Percentiles rank a stretch among this genome's conserved stretches.
Evolutionary conservation across 2,797 vertebrate species (phyloP).

Genomic region (Poecile montanus): DNA sequence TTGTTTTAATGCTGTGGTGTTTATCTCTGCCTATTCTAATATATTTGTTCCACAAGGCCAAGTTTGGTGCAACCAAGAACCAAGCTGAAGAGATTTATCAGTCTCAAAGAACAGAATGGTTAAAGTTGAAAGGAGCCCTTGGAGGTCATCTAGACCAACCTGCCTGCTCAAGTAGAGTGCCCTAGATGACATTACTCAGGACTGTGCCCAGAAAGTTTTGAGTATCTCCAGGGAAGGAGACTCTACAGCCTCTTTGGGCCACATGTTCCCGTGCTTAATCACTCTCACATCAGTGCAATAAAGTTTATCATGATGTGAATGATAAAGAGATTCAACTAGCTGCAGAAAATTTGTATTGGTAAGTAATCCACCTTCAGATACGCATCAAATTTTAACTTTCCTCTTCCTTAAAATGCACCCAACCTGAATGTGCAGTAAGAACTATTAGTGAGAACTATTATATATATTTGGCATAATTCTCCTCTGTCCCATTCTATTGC

Average conservation of each 20-base stretch:
- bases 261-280: neutral
- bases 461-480: neutral
- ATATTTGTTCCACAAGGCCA: neutral
- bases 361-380: neutral
- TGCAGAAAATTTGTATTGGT: neutral
- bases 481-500: neutral
- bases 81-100: neutral
- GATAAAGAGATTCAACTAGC: neutral
- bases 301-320: neutral
- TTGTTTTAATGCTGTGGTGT: neutral
- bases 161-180: neutral
- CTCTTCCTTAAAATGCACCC: neutral
- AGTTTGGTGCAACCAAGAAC: neutral
- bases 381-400: neutral
- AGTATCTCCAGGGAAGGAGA: neutral
- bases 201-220: neutral
- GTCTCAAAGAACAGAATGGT: rapidly evolving
- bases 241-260: neutral
- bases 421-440: neutral
- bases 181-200: neutral
- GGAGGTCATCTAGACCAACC: neutral
- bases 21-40: neutral
- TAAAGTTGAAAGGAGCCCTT: neutral
- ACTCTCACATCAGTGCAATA: neutral
- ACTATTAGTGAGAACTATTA: neutral